Evolutionary conservation across 2,888 invertebrate species (phyloP), one percentile per base, ranked within the genome.

Genomic region (Drosophila ezoana): DNA sequence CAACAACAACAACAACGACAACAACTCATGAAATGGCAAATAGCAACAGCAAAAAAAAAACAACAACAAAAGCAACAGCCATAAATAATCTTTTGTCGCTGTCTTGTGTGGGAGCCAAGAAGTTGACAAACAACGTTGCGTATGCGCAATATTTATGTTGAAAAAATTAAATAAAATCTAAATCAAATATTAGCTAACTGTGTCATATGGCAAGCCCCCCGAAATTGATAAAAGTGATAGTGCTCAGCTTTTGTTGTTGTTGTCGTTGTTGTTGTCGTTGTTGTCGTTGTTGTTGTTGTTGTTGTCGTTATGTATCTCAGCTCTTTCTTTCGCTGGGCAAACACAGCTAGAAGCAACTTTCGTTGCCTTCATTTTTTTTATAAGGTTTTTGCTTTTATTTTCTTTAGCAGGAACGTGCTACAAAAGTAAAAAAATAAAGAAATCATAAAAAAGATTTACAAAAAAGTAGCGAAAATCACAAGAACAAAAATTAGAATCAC

Each of bases 191-290:
- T 38, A 37, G 18, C 44, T 38, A 73, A 56, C 58, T 79, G 60
- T 77, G 79, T 56, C 77, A 73, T 63, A 47, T 61, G 45, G 45
- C 18, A 73, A 59, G 18, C 37, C 20, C 11, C 37, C 28, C n/a
- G 28, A 51, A 48, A 52, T 64, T 72, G 70, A 71, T 76, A 76
- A 78, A 84, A 81, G 81, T 68, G 81, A 85, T 73, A 81, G 85
- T 81, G 74, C 52, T 63, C 20, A 47, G 23, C 23, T 35, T 45
- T 20, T 37, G 28, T 8, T 56, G 10, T 40, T 51, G 40, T 44
- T 40, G 23, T 40, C 13, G n/a, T 44, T 14, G 1, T 18, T 54
- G 41, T 44, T 54, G 6, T 18, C 2, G 18, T 18, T 54, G 32
- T 38, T 72, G 44, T 60, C 67, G 43, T 58, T 54, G 6, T 18